These are phyloP conservation scores for Cervus canadensis DNA, from an alignment of 2,113 vertebrate genomes.

Conservation along the genomic window DNA sequence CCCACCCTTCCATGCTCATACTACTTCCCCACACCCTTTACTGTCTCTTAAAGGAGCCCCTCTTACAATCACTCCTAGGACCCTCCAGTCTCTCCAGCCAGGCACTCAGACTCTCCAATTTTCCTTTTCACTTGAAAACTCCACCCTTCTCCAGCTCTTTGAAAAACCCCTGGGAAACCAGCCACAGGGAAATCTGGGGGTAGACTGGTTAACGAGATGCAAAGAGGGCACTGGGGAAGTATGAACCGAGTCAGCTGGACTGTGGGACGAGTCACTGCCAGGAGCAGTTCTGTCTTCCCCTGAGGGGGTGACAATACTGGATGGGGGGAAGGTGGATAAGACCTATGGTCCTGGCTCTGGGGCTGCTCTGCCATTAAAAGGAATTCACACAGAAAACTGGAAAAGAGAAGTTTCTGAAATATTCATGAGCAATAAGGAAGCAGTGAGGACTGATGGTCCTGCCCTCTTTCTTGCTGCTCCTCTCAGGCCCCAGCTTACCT, in stretches of 20 bases:
- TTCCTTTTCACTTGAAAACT: constrained; percentile 10
- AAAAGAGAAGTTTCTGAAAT: constrained; percentile 57
- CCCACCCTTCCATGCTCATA: neutral
- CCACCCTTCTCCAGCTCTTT: neutral
- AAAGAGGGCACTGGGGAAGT: neutral
- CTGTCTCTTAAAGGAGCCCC: neutral
- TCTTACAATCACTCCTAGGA: neutral
- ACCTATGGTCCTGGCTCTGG: neutral
- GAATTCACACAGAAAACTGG: neutral
- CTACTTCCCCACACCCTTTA: neutral
- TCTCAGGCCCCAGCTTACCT: neutral
- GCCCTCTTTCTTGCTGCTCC: neutral
- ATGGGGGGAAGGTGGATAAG: neutral
- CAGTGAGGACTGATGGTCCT: neutral
- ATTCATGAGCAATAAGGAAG: neutral
- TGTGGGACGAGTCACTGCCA: neutral
- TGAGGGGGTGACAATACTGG: neutral
- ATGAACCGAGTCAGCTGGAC: neutral
- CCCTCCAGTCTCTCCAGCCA: neutral
- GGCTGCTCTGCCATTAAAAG: neutral
- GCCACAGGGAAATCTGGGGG: neutral
- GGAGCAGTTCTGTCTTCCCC: neutral
- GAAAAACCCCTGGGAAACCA: neutral
- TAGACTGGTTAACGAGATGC: neutral
- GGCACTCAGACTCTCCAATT: neutral